These are phyloP conservation scores for Sogatella furcifera DNA, from an alignment of 1,140 invertebrate genomes.

Conservation along the genomic window DNA sequence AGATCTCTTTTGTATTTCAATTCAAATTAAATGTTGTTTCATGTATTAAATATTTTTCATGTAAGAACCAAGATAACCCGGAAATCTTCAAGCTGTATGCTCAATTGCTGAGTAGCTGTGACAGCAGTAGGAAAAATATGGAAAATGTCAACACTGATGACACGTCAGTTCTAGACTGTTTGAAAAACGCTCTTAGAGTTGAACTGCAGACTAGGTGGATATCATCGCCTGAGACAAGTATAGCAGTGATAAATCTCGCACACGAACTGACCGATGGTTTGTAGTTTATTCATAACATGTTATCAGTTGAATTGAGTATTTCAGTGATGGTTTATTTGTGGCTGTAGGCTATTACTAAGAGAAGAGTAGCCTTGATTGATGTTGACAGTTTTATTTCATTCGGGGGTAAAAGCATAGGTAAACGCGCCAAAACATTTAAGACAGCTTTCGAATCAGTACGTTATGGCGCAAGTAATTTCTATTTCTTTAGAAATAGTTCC, in stretches of 20 bases:
- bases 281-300: background rate
- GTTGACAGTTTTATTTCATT: too few species aligned
- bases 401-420: too few species aligned
- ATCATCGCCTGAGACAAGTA: conserved; percentile 36
- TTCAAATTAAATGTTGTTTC: background rate
- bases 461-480: too few species aligned
- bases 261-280: conserved; percentile 31
- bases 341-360: too few species aligned
- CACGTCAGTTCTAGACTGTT: conserved; percentile 42
- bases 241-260: conserved; percentile 38
- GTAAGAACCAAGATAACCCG: conserved; percentile 37
- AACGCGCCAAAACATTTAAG: too few species aligned
- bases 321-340: too few species aligned
- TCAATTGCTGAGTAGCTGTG: conserved; percentile 40
- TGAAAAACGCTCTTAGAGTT: conserved; percentile 39
- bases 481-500: too few species aligned
- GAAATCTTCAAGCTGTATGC: conserved; percentile 73
- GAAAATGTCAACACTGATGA: conserved; percentile 41
- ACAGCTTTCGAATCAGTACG: too few species aligned
- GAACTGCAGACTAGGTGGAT: conserved; percentile 42
- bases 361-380: too few species aligned
- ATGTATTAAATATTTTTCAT: background rate
- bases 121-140: conserved; percentile 39
- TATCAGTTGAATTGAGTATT: too few species aligned
- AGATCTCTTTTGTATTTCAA: background rate